Conservation (phyloP, 2,797 vertebrate genomes). For the Leptodactylus fallax region DNA sequence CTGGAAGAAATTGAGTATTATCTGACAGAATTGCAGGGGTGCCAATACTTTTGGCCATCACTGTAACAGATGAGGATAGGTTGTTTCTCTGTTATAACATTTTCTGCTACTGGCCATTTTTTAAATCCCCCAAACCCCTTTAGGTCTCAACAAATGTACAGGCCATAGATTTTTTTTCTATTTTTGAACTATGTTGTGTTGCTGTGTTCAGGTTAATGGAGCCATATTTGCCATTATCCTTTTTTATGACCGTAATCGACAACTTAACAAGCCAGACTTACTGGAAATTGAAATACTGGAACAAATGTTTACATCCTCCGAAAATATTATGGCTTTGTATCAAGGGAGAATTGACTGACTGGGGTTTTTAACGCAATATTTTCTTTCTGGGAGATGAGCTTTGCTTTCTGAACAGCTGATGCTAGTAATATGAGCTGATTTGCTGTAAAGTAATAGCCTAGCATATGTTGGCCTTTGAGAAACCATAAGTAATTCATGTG, state of each 20-base stretch:
- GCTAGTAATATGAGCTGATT: conserved; percentile 42
- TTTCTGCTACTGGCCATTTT: too few species aligned
- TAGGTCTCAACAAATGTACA: too few species aligned
- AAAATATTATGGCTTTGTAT: background rate
- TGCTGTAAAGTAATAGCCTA: conserved; percentile 38
- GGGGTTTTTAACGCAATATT: conserved; percentile 4
- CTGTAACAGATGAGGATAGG: too few species aligned
- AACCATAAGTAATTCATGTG: conserved; percentile 32
- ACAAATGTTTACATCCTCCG: conserved; percentile 11
- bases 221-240: background rate
- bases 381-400: background rate
- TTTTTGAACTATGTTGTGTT: background rate
- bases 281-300: conserved; percentile 5
- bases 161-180: too few species aligned
- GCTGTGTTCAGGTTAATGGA: background rate
- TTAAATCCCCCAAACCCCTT: too few species aligned
- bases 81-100: too few species aligned
- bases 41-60: too few species aligned
- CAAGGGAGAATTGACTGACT: background rate
- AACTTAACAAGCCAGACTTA: background rate
- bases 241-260: background rate
- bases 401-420: conserved; percentile 43
- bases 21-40: too few species aligned
- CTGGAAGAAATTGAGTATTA: too few species aligned
- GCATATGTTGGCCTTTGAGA: conserved; percentile 48